Evolutionary conservation across 2,797 vertebrate species (phyloP).

Genomic region (Semotilus atromaculatus): DNA sequence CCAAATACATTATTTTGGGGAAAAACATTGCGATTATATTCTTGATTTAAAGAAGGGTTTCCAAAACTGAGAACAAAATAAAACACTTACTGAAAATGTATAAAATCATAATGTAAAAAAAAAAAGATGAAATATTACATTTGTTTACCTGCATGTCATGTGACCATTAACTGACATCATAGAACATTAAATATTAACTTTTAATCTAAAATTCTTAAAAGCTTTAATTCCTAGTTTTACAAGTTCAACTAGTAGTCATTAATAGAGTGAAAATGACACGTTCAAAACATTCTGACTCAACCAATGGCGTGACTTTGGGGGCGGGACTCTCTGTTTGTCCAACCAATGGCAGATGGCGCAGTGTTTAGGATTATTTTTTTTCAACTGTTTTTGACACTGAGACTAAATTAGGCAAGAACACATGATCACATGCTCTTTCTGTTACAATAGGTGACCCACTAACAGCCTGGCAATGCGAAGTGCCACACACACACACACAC

Average conservation of each 20-base stretch:
- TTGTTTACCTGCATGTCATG: no score
- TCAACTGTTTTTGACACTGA: neutral
- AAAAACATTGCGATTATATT: neutral
- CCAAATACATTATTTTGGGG: neutral
- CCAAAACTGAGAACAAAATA: neutral
- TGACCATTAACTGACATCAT: no score
- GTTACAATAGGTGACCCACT: slow-evolving; percentile 33
- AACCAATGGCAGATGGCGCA: neutral
- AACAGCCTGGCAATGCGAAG: neutral
- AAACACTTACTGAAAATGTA: neutral
- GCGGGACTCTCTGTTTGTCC: neutral
- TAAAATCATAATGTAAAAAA: neutral
- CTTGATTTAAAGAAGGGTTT: neutral
- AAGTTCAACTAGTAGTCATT: neutral
- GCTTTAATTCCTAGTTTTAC: neutral
- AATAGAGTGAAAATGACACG: neutral
- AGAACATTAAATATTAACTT: no score
- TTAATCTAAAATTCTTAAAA: neutral
- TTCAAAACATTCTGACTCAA: neutral
- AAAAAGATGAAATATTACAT: no score
- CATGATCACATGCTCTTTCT: neutral
- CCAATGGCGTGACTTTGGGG: neutral
- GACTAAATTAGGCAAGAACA: neutral
- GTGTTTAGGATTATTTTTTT: neutral
- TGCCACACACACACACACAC: no score